A percentile compares a stretch with the other conserved stretches of the same genome.
These are phyloP conservation scores for Phocides pigmalion DNA, from an alignment of 1,140 invertebrate genomes.

Conservation along the genomic window DNA sequence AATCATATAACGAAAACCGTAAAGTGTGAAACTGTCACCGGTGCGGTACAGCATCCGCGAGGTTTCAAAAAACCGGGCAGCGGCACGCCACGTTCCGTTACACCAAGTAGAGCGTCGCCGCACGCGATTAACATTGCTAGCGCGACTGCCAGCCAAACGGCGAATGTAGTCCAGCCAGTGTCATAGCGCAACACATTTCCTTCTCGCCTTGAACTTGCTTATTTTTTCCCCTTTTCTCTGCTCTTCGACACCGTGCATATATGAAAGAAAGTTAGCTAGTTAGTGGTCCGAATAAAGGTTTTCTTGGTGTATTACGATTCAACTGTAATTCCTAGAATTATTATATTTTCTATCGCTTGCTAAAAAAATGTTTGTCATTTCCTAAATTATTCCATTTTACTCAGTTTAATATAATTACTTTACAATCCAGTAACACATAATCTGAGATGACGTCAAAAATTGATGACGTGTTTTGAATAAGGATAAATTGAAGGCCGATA, in stretches of 20 bases:
- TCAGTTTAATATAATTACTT: too few relatives aligned
- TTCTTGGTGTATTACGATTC: too few relatives aligned
- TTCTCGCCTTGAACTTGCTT: constrained; percentile 19
- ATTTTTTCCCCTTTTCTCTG: not conserved
- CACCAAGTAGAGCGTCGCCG: constrained; percentile 66
- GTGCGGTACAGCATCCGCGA: constrained; percentile 33
- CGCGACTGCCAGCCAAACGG: not conserved
- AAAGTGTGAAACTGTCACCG: constrained; percentile 16
- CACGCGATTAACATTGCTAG: constrained; percentile 65
- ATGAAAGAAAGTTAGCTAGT: too few relatives aligned
- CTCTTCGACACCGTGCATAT: too few relatives aligned
- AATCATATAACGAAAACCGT: constrained; percentile 1
- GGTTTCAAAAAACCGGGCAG: constrained; percentile 55
- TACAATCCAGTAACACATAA: not conserved
- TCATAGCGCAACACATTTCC: constrained; percentile 4
- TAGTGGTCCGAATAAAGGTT: too few relatives aligned
- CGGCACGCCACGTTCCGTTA: constrained; percentile 66
- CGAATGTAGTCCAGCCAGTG: constrained; percentile 14
- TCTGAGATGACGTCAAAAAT: not conserved
- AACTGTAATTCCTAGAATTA: too few relatives aligned
- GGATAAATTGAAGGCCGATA: not conserved
- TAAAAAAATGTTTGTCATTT: too few relatives aligned
- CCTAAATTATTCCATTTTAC: too few relatives aligned
- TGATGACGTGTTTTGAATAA: not conserved
- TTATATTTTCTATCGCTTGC: too few relatives aligned